Evolutionary conservation across 2,888 invertebrate genomes (phyloP), one percentile per base, ranked within the genome.

Genomic region (Heliconius ismenius): DNA sequence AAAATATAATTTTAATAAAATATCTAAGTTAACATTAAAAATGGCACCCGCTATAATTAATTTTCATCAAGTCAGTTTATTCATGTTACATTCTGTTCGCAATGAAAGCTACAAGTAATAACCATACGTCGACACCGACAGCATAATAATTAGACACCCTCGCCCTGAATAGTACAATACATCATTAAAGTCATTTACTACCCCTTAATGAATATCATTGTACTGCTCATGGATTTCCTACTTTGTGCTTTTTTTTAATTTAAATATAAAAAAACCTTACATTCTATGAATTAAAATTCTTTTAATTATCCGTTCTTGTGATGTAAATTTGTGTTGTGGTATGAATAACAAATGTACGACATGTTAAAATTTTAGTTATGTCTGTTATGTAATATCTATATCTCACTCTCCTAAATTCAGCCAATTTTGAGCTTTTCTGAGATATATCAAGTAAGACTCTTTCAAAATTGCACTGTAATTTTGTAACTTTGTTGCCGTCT

Each of bases 161-260:
- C 70, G 58, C 18, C 24, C 73, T 73, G 58, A 69, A 73, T 62
- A 64, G 10, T 15, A 74, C 54, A 72, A 76, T 76, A 72, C 76
- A 72, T 72, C 54, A 76, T 76, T 70, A 64, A 65, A 76, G 65
- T 72, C 70, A 64, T 76, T 76, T 64, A 76, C 49, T n/a, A 70
- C 54, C 72, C 64, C 63, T 65, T 76, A 76, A 76, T 72, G 70
- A 76, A 76, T 76, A 76, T 62, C 54, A 76, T 72, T 76, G 76
- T 72, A 72, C 26, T 69, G 13, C 21, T 39, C 65, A 65, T 6
- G 6, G 24, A 62, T 21, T 28, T n/a, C 58, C 26, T 13, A 62
- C 28, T 73, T 39, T 63, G 43, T 60, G 3, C 4, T 62, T 24
- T 60, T 36, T 62, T 63, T 26, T 43, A 15, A 73, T 73, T 39